phyloP scores from a whole-genome alignment of 2,888 invertebrate species.

The Dynastes maya region DNA sequence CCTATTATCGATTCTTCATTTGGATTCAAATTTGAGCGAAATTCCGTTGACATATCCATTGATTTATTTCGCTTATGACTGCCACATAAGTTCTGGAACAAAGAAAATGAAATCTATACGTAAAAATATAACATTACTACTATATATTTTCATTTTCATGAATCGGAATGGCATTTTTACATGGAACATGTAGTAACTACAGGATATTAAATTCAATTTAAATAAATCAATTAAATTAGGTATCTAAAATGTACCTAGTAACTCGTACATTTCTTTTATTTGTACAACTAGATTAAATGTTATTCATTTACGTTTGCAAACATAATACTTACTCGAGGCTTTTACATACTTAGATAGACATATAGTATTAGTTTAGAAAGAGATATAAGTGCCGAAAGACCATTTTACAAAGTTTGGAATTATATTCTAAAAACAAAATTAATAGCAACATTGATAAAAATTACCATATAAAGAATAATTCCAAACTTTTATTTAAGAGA shows the following conservation, averaged over 20 bases:
- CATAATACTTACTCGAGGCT: neutral
- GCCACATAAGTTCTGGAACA: conserved; percentile 61
- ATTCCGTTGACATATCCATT: conserved; percentile 58
- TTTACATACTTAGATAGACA: neutral
- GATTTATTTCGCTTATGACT: conserved; percentile 60
- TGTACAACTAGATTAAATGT: conserved; percentile 2
- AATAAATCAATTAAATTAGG: neutral
- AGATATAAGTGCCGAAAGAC: neutral
- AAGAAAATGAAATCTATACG: conserved; percentile 48
- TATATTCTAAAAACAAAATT: neutral
- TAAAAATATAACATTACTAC: conserved; percentile 3
- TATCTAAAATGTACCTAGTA: conserved; percentile 3
- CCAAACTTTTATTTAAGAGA: too few relatives aligned
- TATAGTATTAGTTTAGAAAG: neutral
- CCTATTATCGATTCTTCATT: conserved; percentile 59
- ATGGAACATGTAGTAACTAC: conserved; percentile 5
- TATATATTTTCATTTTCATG: neutral
- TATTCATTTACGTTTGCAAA: neutral
- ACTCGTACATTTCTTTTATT: neutral
- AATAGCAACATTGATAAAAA: too few relatives aligned
- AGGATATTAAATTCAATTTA: neutral
- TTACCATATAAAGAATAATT: too few relatives aligned
- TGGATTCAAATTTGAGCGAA: conserved; percentile 45
- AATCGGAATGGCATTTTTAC: neutral
- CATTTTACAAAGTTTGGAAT: neutral